Conservation (phyloP, 2,888 invertebrate species). For the Leptothorax acervorum region DNA sequence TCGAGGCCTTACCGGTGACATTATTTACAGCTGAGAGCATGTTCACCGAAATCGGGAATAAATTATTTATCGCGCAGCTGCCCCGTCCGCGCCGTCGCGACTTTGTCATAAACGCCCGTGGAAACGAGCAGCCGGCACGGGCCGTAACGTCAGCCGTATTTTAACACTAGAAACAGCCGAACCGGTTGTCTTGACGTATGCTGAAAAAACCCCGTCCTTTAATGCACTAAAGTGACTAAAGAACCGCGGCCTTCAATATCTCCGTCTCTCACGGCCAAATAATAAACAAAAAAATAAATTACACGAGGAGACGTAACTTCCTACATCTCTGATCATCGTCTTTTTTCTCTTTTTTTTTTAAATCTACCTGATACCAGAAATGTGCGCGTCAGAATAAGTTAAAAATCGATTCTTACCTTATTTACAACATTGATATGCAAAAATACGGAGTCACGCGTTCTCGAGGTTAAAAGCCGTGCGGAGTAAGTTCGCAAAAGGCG, state of each 20-base stretch:
- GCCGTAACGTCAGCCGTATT: slow-evolving; percentile 45
- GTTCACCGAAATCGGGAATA: slow-evolving; percentile 65
- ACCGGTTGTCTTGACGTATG: slow-evolving; percentile 44
- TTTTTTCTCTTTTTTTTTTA: neutral
- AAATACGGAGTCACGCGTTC: slow-evolving; percentile 30
- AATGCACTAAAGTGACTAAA: slow-evolving; percentile 24
- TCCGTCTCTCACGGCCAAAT: neutral
- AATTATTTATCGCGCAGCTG: slow-evolving; percentile 54
- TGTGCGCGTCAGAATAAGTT: neutral
- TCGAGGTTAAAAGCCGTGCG: slow-evolving; percentile 25
- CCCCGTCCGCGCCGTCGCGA: slow-evolving; percentile 40
- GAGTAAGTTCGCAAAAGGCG: slow-evolving; percentile 80
- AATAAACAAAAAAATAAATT: slow-evolving; percentile 24
- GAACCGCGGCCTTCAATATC: slow-evolving; percentile 10
- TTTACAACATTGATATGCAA: neutral
- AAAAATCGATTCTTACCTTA: neutral
- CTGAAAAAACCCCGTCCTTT: neutral
- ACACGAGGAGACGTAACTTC: neutral
- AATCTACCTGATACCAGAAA: neutral
- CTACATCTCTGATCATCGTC: neutral
- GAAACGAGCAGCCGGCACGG: slow-evolving; percentile 51
- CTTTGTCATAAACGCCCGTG: slow-evolving; percentile 47
- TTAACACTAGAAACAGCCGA: slow-evolving; percentile 46
- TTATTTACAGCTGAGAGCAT: slow-evolving; percentile 64
- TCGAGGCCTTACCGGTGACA: slow-evolving; percentile 54